Base-by-base conservation (phyloP, 2,113 vertebrate species). In the Rhineura floridana region DNA sequence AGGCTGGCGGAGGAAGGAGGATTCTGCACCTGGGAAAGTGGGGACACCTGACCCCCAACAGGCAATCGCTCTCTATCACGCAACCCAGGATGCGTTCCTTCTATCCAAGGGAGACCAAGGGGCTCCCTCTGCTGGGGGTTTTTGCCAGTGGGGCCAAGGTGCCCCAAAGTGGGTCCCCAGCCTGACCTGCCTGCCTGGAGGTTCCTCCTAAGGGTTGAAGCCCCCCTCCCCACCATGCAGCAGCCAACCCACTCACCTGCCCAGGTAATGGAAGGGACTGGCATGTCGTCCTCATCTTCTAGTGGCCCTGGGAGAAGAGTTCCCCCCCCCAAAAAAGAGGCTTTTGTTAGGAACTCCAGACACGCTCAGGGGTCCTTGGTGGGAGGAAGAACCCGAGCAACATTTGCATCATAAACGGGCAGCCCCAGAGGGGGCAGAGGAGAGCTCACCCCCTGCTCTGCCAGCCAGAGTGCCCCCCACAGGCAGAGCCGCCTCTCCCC, bases 361-460 rank as follows among this genome's bases (percentile, higher is more conserved):
- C 63, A n/a, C 84, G 89, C n/a, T 65, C 91, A 21, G 83, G 48
- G 79, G 90, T 87, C 93, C 89, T 92, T 88, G 92, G 91, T 87
- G 83, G 78, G 73, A n/a, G 88, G 90, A 73, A 70, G 91, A 12
- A 77, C 79, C 19, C 83, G 83, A 30, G 86, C 84, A 83, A 84
- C 91, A 93, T 93, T 90, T 89, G 93, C 94, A 91, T 91, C 76
- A 63, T 91, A n/a, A 87, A 93, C 86, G 80, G 7, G 25, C 86
- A 76, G 88, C 69, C 15, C 8, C 17, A 78, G 89, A 88, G 63
- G 21, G 62, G 25, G 91, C 90, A 9, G 73, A 30, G 30, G 19
- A 9, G 28, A 81, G 12, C 81, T 91, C 81, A 23, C 8, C 28
- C 21, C 44, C 44, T 19, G 50, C 52, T 12, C 85, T 77, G 6